A percentile compares a stretch with the other conserved stretches of the same genome.
Evolutionary conservation across 2,888 invertebrate genomes (phyloP).

Genomic region (Dasysyrphus tricinctus): DNA sequence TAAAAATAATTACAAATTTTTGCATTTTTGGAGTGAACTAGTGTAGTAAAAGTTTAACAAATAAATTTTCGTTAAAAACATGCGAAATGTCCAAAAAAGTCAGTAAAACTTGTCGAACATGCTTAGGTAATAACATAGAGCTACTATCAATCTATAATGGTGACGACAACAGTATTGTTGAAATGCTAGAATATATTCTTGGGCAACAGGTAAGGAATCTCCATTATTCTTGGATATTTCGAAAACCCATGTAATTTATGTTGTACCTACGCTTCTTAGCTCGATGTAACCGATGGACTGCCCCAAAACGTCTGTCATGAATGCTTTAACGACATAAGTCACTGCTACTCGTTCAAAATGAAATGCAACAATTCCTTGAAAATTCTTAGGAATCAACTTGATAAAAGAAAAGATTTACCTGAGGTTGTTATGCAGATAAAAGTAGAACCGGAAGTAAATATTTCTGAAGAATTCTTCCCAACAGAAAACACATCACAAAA

Average conservation of each 20-base stretch:
- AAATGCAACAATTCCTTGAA: not conserved
- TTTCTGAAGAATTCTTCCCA: not conserved
- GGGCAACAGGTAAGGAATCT: not conserved
- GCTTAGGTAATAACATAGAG: not conserved
- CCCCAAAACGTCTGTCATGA: constrained; percentile 3
- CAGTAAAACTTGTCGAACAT: constrained; percentile 9
- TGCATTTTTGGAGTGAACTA: not conserved
- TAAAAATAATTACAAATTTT: not conserved
- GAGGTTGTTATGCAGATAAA: not conserved
- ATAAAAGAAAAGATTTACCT: not conserved
- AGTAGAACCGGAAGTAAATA: constrained; percentile 1
- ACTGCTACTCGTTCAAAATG: constrained; percentile 12
- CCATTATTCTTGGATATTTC: not conserved
- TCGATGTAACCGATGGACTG: not conserved
- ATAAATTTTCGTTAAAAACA: not conserved
- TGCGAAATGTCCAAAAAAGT: constrained; percentile 7
- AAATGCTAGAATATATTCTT: constrained; percentile 26
- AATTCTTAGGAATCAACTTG: not conserved
- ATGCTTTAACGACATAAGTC: not conserved
- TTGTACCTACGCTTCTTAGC: not conserved
- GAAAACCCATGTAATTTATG: not conserved
- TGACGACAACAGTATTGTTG: not conserved
- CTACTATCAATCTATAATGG: constrained; percentile 4
- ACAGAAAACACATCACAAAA: not conserved
- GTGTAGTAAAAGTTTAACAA: not conserved